A percentile compares a stretch with the other conserved stretches of the same genome.
Evolutionary conservation across 2,888 invertebrate species (phyloP).

Genomic region (Chalcosyrphus nemorum): DNA sequence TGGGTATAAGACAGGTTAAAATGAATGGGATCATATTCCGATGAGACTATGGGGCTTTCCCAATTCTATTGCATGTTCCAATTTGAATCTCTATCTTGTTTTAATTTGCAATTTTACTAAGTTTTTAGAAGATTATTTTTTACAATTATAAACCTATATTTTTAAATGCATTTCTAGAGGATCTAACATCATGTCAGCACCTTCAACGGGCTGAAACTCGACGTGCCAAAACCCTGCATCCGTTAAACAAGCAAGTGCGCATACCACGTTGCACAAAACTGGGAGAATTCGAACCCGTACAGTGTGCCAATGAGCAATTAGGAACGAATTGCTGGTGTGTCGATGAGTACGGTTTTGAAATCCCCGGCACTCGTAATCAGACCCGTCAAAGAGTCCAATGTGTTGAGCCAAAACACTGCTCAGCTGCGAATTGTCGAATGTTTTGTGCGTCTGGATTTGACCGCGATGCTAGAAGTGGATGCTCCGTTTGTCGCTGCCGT

Average conservation of each 20-base stretch:
- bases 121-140: too few species aligned
- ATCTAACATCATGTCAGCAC: conserved; percentile 86
- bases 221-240: conserved; percentile 85
- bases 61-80: too few species aligned
- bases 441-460: conserved; percentile 92
- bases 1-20: too few species aligned
- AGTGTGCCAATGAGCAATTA: conserved; percentile 87
- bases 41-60: too few species aligned
- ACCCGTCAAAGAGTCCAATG: conserved; percentile 77
- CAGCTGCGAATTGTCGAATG: conserved; percentile 93
- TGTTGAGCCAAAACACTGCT: conserved; percentile 86
- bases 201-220: conserved; percentile 85
- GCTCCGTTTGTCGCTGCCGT: conserved; percentile 90
- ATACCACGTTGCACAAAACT: conserved; percentile 88
- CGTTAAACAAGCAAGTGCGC: conserved; percentile 82
- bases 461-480: conserved; percentile 86
- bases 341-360: conserved; percentile 89
- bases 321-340: conserved; percentile 92
- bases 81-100: too few species aligned
- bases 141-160: too few species aligned
- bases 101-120: too few species aligned
- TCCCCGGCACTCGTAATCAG: conserved; percentile 87
- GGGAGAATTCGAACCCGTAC: conserved; percentile 89
- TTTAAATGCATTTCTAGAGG: conserved; percentile 75
- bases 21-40: too few species aligned